A percentile compares a stretch with the other conserved stretches of the same genome.
These are phyloP conservation scores for Eleginops maclovinus DNA, from an alignment of 2,113 vertebrate species.

Conservation along the genomic window DNA sequence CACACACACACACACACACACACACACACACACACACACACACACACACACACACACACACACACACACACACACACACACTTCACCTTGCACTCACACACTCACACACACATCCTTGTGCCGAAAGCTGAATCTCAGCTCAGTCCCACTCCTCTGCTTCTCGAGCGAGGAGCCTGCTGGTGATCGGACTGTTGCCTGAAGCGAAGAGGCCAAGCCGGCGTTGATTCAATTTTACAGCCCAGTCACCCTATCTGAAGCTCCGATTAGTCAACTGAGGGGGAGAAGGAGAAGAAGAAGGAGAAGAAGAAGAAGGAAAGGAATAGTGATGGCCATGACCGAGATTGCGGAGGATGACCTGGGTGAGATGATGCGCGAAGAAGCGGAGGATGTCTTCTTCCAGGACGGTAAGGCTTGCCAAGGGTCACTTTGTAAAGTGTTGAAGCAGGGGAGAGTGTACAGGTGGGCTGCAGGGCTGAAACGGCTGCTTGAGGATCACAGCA, in stretches of 20 bases:
- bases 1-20: conserved; percentile 47
- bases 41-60: conserved; percentile 44
- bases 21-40: conserved; percentile 46
- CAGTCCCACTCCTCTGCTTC: conserved; percentile 60
- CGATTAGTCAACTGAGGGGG: conserved; percentile 31
- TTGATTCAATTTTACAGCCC: conserved; percentile 65
- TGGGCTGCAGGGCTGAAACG: conserved; percentile 22
- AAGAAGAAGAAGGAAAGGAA: conserved; percentile 38
- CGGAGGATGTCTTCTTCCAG: conserved; percentile 81
- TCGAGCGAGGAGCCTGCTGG: conserved; percentile 55
- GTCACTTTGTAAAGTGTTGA: conserved; percentile 27
- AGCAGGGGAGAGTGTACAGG: conserved; percentile 36
- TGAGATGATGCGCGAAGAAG: conserved; percentile 80
- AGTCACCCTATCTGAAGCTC: conserved; percentile 48
- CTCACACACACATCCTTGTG: conserved; percentile 40
- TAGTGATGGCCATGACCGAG: conserved; percentile 74
- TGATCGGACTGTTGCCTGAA: conserved; percentile 59
- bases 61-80: conserved; percentile 42
- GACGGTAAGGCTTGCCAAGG: conserved; percentile 79
- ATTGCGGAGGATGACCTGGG: conserved; percentile 77
- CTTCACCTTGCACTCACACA: conserved; percentile 55
- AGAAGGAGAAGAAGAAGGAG: conserved; percentile 12
- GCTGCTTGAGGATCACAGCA: background rate
- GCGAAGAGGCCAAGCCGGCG: conserved; percentile 58
- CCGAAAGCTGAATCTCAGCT: conserved; percentile 61